Conservation (phyloP, 2,888 invertebrate species). For the Pherbina coryleti region DNA sequence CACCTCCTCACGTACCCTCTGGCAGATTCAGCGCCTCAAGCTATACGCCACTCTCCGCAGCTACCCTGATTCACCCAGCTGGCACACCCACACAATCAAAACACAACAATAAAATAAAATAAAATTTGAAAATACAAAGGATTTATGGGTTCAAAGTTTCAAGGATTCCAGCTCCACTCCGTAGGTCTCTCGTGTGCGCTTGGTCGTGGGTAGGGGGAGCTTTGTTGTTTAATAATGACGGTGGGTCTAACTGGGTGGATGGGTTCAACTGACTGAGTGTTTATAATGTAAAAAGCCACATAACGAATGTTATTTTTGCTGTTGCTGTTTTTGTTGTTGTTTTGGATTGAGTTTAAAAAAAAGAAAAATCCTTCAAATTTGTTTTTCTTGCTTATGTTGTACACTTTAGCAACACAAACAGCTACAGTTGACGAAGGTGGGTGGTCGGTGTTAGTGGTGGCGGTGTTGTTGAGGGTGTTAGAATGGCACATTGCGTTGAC, state of each 20-base stretch:
- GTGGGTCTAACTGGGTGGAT: background rate
- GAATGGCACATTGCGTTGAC: background rate
- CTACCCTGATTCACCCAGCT: conserved; percentile 17
- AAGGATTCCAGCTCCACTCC: conserved; percentile 56
- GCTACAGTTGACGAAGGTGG: background rate
- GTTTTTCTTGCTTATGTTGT: conserved; percentile 22
- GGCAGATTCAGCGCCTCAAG: background rate
- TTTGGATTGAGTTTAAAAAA: conserved; percentile 12
- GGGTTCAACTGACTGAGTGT: conserved; percentile 47
- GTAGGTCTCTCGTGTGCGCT: conserved; percentile 33
- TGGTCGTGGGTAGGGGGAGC: conserved; percentile 32
- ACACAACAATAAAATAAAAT: conserved; percentile 54
- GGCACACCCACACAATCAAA: conserved; percentile 27
- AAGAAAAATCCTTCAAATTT: conserved; percentile 20
- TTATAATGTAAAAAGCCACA: conserved; percentile 31
- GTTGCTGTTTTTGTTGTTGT: conserved; percentile 13
- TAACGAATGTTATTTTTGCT: conserved; percentile 29
- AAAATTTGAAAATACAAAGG: conserved; percentile 64
- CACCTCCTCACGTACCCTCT: background rate
- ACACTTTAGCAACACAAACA: conserved; percentile 35
- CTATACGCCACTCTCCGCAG: background rate
- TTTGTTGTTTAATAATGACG: conserved; percentile 25
- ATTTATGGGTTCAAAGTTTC: conserved; percentile 64
- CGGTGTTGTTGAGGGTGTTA: background rate
- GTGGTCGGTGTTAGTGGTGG: background rate